Base-by-base conservation (phyloP, 2,797 vertebrate species). In the Ctenochaetus hawaiiensis region DNA sequence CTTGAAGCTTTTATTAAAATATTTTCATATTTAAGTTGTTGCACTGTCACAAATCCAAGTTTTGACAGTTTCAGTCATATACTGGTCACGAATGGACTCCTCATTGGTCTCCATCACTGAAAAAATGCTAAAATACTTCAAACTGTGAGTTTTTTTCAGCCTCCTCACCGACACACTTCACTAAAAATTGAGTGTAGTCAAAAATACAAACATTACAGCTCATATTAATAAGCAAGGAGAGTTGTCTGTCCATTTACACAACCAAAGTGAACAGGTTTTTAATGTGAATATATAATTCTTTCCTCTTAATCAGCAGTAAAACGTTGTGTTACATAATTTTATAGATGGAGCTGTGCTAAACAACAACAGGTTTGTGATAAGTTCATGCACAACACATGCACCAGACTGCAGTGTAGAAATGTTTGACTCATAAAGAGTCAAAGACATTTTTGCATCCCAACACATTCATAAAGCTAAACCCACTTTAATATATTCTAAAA, bases 101-200 rank as follows among this genome's bases (percentile, higher is more conserved):
- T 82, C 75, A 78, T 81, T 67, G 72, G 68, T 64, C 65, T 60
- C 52, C 41, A 3, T 61, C 51, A 54, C 63, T 47, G 71, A 75
- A 72, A 51, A 64, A 49, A 68, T 34, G 60, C 51, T 58, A 51
- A 62, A 75, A 58, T 6, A 30, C 22, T 72, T 41, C 60, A 23
- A 57, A 0, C 49, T 17, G 26, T 58, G 18, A 23, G 20, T 22
- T 48, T 58, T 53, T 63, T 58, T 57, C 59, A 54, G 30, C 20
- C n/a, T 58, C 30, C 30, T 34, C 30, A 34, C 30, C 1, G 48
- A 41, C 41, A 80, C 11, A 58, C 70, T 68, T 68, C 51, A 69
- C 56, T 69, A 41, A 51, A 17, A 52, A 44, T 1, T 16, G 45
- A 56, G 43, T 53, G 1, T 51, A 44, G 23, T 4, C 13, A 44